These are phyloP conservation scores for Callosobruchus maculatus DNA, from an alignment of 2,888 invertebrate species.

Conservation along the genomic window DNA sequence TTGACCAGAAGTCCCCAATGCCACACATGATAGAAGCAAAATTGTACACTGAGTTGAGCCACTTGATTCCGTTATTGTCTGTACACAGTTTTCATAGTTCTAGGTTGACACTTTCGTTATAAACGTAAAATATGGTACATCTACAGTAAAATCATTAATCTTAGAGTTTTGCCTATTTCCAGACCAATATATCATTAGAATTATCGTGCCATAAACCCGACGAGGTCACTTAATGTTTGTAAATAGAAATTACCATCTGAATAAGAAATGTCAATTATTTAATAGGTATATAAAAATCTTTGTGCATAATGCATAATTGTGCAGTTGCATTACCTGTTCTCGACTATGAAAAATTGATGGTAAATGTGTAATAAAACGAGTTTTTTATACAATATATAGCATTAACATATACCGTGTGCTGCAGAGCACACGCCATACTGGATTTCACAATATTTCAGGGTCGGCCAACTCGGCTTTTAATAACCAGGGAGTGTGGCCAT, in stretches of 20 bases:
- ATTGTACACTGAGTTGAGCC: too few species aligned
- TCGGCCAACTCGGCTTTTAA: not conserved
- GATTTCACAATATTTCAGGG: slow-evolving; percentile 14
- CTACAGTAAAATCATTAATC: not conserved
- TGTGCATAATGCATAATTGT: slow-evolving; percentile 12
- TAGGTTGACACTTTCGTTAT: too few species aligned
- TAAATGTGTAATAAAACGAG: slow-evolving; percentile 14
- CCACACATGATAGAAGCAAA: too few species aligned
- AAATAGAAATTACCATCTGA: slow-evolving; percentile 19
- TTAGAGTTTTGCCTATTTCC: not conserved
- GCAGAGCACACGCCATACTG: slow-evolving; percentile 11
- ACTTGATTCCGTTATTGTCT: too few species aligned
- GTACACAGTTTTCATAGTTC: too few species aligned
- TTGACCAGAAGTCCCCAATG: too few species aligned
- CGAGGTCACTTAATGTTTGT: slow-evolving; percentile 15
- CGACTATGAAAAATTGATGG: slow-evolving; percentile 14
- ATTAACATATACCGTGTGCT: slow-evolving; percentile 10
- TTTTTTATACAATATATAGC: slow-evolving; percentile 15
- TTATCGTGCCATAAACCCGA: slow-evolving; percentile 5
- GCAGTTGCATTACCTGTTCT: slow-evolving; percentile 14
- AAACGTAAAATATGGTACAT: not conserved
- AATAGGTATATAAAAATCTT: slow-evolving; percentile 8
- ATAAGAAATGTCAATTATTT: slow-evolving; percentile 15
- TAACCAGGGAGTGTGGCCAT: not conserved
- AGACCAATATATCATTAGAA: slow-evolving; percentile 5